Evolutionary conservation across 2,888 invertebrate species (phyloP), one percentile per base, ranked within the genome.

Genomic region (Lasioglossum oenotherae): DNA sequence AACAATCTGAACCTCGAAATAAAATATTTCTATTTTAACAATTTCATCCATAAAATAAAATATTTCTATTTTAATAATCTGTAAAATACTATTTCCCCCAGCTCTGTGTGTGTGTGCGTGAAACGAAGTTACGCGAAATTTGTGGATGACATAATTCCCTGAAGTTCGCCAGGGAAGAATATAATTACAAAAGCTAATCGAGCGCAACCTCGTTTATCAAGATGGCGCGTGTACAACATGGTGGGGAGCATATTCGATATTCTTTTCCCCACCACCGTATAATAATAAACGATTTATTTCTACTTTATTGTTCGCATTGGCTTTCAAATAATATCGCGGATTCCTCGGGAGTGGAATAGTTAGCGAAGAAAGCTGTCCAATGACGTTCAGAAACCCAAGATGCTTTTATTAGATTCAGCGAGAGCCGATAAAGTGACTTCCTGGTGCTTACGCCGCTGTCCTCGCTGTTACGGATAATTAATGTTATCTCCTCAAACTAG

Each of bases 351-450:
- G 60, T 60, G 27, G 27, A 12, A 60, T 60, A 27, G 60, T 60
- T 60, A 60, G 3, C 27, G 60, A 60, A 60, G 60, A 27, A 60
- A 60, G 60, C 60, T 60, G 27, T 5, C 27, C 3, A 27, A 60
- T 4, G 27, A 14, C 27, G 60, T 60, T 60, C 4, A 46, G 74
- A 72, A 69, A 74, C 72, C 27, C 41, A 41, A 67, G 60, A 60
- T 27, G 74, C 49, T 67, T 85, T 64, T 71, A 83, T 88, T 87
- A 86, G 80, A 88, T 81, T 82, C 87, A 79, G 84, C 81, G 81
- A 85, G 90, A 85, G 82, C 64, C 80, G 88, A 83, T 83, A 85
- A 90, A 89, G 91, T 86, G 84, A 92, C 91, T 92, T 92, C 88
- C 91, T 91, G 86, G 87, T 90, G 88, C 78, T 71, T 53, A 46